Percentiles rank a stretch among this genome's conserved stretches.
Evolutionary conservation across 2,888 invertebrate genomes (phyloP).

Genomic region (Drymonia ruficornis): DNA sequence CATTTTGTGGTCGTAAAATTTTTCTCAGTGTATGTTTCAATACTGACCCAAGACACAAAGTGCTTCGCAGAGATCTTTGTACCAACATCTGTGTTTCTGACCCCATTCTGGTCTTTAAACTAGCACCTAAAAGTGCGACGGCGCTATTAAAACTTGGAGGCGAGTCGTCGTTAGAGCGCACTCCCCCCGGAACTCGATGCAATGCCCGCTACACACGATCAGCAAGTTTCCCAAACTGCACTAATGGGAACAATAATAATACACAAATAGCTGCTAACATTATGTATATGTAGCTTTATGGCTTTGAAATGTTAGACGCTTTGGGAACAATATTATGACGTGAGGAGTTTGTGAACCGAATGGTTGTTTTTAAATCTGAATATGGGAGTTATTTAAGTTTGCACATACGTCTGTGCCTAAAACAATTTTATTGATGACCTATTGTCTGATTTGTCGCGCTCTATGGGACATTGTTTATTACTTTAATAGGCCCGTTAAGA

Average conservation of each 20-base stretch:
- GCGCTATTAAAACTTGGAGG: slow-evolving; percentile 71
- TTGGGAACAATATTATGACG: neutral
- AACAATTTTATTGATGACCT: too few relatives aligned
- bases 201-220: slow-evolving; percentile 24
- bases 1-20: too few relatives aligned
- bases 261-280: slow-evolving; percentile 29
- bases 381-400: too few relatives aligned
- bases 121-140: slow-evolving; percentile 65
- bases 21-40: too few relatives aligned
- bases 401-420: too few relatives aligned
- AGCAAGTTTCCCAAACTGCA: slow-evolving; percentile 29
- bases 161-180: slow-evolving; percentile 67
- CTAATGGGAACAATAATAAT: slow-evolving; percentile 37
- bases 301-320: slow-evolving; percentile 13
- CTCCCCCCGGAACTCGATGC: slow-evolving; percentile 37
- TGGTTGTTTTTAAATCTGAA: neutral
- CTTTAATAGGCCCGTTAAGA: too few relatives aligned
- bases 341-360: neutral
- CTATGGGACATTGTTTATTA: too few relatives aligned
- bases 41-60: neutral
- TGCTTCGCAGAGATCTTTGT: neutral
- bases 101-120: slow-evolving; percentile 60
- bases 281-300: slow-evolving; percentile 25
- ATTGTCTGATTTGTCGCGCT: too few relatives aligned
- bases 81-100: slow-evolving; percentile 41